Base-by-base conservation (phyloP, 2,888 invertebrate species). In the Cephus nigrinus region DNA sequence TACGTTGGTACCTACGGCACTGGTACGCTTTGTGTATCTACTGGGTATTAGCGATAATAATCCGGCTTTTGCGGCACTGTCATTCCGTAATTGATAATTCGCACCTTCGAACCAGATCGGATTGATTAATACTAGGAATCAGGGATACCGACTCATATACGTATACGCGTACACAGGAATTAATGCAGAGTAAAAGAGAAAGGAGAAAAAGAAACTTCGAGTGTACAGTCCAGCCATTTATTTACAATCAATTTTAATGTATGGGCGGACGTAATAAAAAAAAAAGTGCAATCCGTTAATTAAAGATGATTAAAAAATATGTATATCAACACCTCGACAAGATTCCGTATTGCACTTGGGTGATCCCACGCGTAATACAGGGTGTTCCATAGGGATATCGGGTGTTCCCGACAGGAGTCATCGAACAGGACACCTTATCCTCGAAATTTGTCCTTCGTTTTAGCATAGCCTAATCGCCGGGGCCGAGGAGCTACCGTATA, bases 291-390 rank as follows among this genome's bases (percentile, higher is more conserved):
- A 55, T 55, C 2, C 55, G 9, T 55, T 55, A 55, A 55, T 55
- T 55, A 55, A 55, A 55, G 23, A 23, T 23, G 15, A 55, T 55
- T 55, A 23, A 55, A 55, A 55, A 55, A 55, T 55, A 55, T 55
- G 15, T 40, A 9, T 55, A 55, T 55, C 55, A 55, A 55, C 55
- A 55, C 55, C 71, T 33, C 71, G 12, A 71, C 71, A 31, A 71
- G 71, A 33, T 23, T 55, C 23, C 71, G 35, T 33, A 74, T 74
- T 74, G 74, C 34, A 74, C 74, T 32, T 74, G 85, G 82, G 82
- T 83, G 82, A 86, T 82, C 82, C 71, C 69, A 68, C 79, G 81
- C 83, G 82, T 86, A 87, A 86, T 80, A 86, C 83, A 81, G 82
- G 86, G 84, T 85, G 84, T 84, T 81, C 80, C 81, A 81, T 71